Percentiles rank a stretch among this genome's conserved stretches.
Conservation (phyloP, 2,113 vertebrate genomes). For the Aegithalos caudatus region DNA sequence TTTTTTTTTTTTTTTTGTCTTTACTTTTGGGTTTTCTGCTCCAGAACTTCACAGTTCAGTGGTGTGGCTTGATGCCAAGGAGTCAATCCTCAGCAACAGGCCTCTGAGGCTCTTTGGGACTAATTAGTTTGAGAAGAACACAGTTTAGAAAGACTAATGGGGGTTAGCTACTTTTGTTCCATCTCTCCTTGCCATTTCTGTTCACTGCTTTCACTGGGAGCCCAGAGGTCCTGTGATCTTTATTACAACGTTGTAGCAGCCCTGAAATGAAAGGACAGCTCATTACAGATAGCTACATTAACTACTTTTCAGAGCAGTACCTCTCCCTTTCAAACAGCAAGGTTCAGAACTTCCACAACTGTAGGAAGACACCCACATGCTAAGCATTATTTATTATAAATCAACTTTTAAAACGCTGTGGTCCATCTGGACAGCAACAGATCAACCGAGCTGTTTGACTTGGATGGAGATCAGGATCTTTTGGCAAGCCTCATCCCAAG, state of each 20-base stretch:
- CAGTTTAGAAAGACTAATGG: not conserved
- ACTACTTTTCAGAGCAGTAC: not conserved
- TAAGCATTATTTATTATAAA: not conserved
- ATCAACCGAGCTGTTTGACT: not conserved
- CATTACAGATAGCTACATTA: accelerated
- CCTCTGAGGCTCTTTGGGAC: not conserved
- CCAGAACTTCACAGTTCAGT: not conserved
- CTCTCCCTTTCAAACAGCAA: not conserved
- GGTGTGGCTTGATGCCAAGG: not conserved
- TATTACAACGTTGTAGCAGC: not conserved
- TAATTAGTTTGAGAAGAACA: not conserved
- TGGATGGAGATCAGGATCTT: not conserved
- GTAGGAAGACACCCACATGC: accelerated
- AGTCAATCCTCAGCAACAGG: not conserved
- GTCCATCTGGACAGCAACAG: not conserved
- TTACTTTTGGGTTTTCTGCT: not conserved
- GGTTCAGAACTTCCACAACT: not conserved
- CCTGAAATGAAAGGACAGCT: too few species aligned
- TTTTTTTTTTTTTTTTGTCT: not conserved
- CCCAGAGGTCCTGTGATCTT: not conserved
- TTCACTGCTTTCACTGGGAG: not conserved
- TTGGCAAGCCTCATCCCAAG: not conserved
- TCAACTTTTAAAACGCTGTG: not conserved
- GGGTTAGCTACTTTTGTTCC: not conserved
- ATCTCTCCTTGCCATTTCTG: not conserved